Evolutionary conservation across 2,113 vertebrate genomes (phyloP).

Genomic region (Rynchops niger): DNA sequence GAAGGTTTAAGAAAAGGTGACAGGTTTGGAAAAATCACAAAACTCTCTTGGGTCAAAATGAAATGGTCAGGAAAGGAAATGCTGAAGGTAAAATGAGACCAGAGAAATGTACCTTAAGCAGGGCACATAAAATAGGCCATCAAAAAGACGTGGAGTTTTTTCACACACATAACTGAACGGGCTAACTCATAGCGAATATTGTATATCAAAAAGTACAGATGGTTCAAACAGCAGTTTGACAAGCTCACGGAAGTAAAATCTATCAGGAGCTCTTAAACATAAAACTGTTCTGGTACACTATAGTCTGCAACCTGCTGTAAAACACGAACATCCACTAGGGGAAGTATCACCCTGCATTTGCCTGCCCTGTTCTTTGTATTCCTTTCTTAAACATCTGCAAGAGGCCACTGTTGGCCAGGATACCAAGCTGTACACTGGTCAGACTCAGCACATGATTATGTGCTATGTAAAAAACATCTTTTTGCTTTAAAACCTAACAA

Average conservation of each 20-base stretch:
- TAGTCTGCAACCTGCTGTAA: background rate
- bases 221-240: background rate
- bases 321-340: background rate
- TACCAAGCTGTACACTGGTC: background rate
- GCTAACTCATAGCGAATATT: background rate
- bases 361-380: background rate
- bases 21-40: background rate
- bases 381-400: background rate
- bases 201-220: background rate
- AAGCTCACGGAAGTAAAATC: background rate
- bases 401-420: background rate
- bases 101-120: background rate
- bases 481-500: background rate
- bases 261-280: background rate
- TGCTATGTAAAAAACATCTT: background rate
- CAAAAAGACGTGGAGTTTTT: background rate
- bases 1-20: background rate
- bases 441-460: background rate
- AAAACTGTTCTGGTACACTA: background rate
- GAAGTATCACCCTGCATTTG: background rate
- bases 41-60: background rate
- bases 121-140: background rate
- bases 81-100: background rate
- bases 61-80: conserved; percentile 8
- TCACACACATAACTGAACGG: background rate